Evolutionary conservation across 2,113 vertebrate genomes (phyloP).

Genomic region (Heterocephalus glaber): DNA sequence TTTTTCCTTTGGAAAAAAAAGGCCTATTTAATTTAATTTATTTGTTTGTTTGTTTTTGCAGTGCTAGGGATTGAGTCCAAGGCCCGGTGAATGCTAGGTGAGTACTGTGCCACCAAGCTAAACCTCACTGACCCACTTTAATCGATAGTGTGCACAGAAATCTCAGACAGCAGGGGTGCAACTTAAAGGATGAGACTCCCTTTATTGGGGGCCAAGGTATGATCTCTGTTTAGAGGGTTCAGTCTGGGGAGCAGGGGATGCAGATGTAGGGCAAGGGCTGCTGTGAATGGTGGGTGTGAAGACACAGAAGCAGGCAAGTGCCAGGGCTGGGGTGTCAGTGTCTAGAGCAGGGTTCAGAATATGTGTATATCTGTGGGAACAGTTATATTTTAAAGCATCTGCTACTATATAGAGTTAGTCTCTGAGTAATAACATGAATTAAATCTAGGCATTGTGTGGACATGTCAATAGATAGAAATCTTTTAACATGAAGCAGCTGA

Average conservation of each 20-base stretch:
- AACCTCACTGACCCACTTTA: background rate
- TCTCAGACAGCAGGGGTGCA: rapidly evolving
- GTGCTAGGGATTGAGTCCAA: background rate
- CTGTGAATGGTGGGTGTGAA: background rate
- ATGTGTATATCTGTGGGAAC: background rate
- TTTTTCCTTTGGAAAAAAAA: background rate
- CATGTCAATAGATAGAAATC: background rate
- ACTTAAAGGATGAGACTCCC: background rate
- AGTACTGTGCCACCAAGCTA: background rate
- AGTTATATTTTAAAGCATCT: background rate
- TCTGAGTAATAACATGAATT: background rate
- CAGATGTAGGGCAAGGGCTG: background rate
- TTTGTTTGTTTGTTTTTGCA: background rate
- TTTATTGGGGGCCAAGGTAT: background rate
- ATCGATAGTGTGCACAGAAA: background rate
- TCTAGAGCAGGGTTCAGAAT: background rate
- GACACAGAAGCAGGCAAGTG: background rate
- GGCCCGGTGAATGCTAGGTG: background rate
- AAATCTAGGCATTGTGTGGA: background rate
- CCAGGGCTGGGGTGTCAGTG: background rate
- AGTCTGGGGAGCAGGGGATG: background rate
- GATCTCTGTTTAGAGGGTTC: background rate
- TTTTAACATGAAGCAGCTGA: background rate
- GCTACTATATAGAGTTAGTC: background rate
- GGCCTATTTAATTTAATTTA: background rate